Evolutionary conservation across 2,113 vertebrate genomes (phyloP).

Genomic region (Ammodytes dubius): DNA sequence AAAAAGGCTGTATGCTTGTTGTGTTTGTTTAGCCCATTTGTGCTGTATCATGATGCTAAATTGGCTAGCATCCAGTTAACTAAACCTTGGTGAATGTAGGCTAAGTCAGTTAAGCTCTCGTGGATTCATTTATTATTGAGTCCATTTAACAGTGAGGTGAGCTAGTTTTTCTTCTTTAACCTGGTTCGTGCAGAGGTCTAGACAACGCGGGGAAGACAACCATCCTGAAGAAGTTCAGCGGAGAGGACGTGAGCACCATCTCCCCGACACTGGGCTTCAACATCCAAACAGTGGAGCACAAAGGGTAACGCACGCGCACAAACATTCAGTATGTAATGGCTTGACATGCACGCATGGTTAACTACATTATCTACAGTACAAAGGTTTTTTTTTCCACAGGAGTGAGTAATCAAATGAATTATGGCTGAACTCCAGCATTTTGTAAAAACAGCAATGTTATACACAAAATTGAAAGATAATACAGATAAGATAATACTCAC

Average conservation of each 20-base stretch:
- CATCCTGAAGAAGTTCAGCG: constrained; percentile 94
- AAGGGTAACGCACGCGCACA: constrained; percentile 77
- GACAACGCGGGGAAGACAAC: constrained; percentile 96
- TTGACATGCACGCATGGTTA: neutral
- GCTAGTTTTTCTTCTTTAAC: constrained; percentile 77
- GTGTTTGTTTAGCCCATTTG: neutral
- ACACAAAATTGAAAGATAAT: too few species aligned
- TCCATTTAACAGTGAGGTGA: neutral
- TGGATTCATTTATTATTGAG: neutral
- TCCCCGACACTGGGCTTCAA: constrained; percentile 94
- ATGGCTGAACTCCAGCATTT: too few species aligned
- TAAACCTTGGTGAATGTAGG: neutral
- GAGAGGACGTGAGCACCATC: constrained; percentile 93
- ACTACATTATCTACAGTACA: too few species aligned
- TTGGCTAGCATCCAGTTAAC: neutral
- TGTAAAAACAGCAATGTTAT: too few species aligned
- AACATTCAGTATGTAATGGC: neutral
- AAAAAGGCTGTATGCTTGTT: neutral
- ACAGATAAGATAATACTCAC: too few species aligned
- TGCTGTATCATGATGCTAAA: constrained; percentile 18
- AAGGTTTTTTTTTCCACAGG: too few species aligned
- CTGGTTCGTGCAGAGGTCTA: constrained; percentile 82
- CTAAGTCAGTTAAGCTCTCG: neutral
- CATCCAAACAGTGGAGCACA: constrained; percentile 94
- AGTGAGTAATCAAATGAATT: too few species aligned